Base-by-base conservation (phyloP, 2,888 invertebrate genomes). In the Prosopocoilus inquinatus region DNA sequence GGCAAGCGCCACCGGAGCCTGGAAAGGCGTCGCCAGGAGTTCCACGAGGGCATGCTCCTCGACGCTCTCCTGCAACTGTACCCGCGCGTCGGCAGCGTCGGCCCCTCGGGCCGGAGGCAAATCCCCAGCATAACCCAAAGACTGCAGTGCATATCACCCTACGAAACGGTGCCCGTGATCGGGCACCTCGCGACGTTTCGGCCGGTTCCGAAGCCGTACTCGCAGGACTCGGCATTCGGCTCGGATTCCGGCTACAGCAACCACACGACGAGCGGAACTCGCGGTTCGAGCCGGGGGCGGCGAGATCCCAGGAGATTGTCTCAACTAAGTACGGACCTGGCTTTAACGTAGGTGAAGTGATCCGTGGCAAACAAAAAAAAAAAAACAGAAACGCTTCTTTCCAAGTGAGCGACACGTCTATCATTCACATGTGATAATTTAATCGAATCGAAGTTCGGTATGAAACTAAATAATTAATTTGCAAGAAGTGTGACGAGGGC, bases 231-330 rank as follows among this genome's bases (percentile, higher is more conserved):
- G 3, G 90, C 90, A 3, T 88, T 91, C 64, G 91, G 91, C 32
- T 91, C 91, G 7, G 91, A 91, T 76, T 91, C 91, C 44, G 91
- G 91, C 8, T 91, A 91, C 76, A 91, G 91, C 75, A 90, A 91
- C 75, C 87, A 88, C 69, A 89, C 88, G 3, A 89, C 88, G 3
- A 86, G 86, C 60, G 87, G 87, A 1, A 77, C 77, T n/a, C 64
- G 75, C 38, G 72, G 73, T 9, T 76, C 77, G 28, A 74, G 71
- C 59, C 60, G 76, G 38, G 75, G 75, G 1, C 62, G 77, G 16
- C 60, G 75, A 16, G 75, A 76, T 57, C 73, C 72, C n/a, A 67
- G 77, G 46, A 66, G 78, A 55, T 65, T 77, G 56, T 77, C 77
- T 38, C 76, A 77, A 63, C 65, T 77, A 44, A 77, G 78, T 70